A percentile compares a stretch with the other conserved stretches of the same genome.
Evolutionary conservation across 2,888 invertebrate genomes (phyloP).

Genomic region (Diarsia brunnea): DNA sequence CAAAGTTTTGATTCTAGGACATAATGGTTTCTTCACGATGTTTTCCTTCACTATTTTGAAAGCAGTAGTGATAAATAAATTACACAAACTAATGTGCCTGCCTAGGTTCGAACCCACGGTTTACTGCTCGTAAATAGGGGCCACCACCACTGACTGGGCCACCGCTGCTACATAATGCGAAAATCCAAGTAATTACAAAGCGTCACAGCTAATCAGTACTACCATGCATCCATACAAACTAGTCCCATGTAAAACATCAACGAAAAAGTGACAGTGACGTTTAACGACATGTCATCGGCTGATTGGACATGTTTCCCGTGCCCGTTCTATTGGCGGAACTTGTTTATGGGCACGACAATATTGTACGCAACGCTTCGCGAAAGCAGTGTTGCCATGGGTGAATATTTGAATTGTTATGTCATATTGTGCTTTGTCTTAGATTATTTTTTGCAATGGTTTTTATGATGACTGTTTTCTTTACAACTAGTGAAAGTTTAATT

Average conservation of each 20-base stretch:
- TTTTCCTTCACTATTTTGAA: too few species aligned
- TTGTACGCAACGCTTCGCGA: slow-evolving; percentile 11
- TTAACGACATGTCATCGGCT: slow-evolving; percentile 46
- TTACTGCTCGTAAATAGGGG: too few species aligned
- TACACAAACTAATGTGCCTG: too few species aligned
- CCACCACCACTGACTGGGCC: too few species aligned
- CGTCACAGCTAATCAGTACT: not conserved
- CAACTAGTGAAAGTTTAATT: not conserved
- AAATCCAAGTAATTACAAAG: too few species aligned
- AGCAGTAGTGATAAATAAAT: too few species aligned
- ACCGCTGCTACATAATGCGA: too few species aligned
- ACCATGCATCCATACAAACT: slow-evolving; percentile 8
- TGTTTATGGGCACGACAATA: slow-evolving; percentile 40
- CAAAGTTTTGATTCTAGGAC: too few species aligned
- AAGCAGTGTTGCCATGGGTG: not conserved
- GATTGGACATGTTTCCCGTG: slow-evolving; percentile 53
- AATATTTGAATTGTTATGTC: slow-evolving; percentile 19
- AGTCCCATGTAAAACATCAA: slow-evolving; percentile 23
- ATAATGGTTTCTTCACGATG: too few species aligned
- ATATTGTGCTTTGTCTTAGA: not conserved
- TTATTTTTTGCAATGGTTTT: not conserved
- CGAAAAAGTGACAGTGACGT: slow-evolving; percentile 51
- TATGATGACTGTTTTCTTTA: not conserved
- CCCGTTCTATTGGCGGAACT: slow-evolving; percentile 32
- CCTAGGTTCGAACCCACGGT: too few species aligned